Evolutionary conservation across 1,140 invertebrate genomes (phyloP).

Genomic region (Rhyacophila brunnea): DNA sequence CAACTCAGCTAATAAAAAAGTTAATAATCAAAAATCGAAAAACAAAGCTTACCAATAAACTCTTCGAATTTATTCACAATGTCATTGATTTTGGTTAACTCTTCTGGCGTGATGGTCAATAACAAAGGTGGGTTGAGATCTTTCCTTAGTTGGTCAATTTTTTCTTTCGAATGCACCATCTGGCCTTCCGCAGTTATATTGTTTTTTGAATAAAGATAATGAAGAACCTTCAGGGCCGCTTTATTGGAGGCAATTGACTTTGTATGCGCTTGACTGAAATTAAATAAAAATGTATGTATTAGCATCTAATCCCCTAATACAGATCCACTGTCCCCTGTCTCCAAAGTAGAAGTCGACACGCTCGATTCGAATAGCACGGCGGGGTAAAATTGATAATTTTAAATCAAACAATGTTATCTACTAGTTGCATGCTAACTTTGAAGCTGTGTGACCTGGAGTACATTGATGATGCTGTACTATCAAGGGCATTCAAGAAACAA

Average conservation of each 20-base stretch:
- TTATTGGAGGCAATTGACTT: conserved; percentile 41
- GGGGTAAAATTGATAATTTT: too few species aligned
- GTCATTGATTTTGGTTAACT: background rate
- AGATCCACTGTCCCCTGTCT: too few species aligned
- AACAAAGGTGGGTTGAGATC: conserved; percentile 32
- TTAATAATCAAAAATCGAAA: background rate
- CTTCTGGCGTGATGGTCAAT: conserved; percentile 18
- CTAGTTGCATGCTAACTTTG: too few species aligned
- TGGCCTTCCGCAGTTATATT: conserved; percentile 38
- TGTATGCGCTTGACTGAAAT: conserved; percentile 25
- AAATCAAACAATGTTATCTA: too few species aligned
- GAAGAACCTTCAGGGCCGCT: conserved; percentile 36
- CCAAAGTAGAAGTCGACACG: too few species aligned
- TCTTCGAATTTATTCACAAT: conserved; percentile 9
- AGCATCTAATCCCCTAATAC: too few species aligned
- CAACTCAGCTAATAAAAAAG: background rate
- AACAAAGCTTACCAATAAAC: conserved; percentile 17
- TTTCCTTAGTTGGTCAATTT: conserved; percentile 34
- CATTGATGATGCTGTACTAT: too few species aligned
- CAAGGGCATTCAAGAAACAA: too few species aligned
- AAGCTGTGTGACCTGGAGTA: too few species aligned
- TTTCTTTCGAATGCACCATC: conserved; percentile 39
- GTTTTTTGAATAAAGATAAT: conserved; percentile 35
- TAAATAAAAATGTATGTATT: background rate
- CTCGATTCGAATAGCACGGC: too few species aligned